A percentile compares a stretch with the other conserved stretches of the same genome.
These are phyloP conservation scores for Oostethus manadensis DNA, from an alignment of 2,113 vertebrate species.

Conservation along the genomic window DNA sequence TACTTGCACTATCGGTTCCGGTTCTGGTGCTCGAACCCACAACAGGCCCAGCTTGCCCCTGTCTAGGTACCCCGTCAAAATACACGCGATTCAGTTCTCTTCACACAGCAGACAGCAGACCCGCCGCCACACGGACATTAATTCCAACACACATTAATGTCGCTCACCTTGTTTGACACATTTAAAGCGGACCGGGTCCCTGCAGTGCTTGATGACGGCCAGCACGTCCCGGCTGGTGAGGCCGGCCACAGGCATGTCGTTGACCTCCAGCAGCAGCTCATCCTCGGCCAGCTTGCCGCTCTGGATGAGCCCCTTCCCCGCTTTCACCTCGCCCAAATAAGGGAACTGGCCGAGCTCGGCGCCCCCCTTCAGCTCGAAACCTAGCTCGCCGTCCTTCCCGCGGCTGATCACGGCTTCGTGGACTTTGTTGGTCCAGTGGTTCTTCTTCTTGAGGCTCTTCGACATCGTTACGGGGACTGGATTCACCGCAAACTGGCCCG, in stretches of 20 bases:
- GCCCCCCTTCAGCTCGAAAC: slow-evolving; percentile 93
- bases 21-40: slow-evolving; percentile 19
- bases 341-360: slow-evolving; percentile 97
- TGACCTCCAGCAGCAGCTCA: slow-evolving; percentile 96
- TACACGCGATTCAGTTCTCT: not conserved
- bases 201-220: slow-evolving; percentile 97
- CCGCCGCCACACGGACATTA: not conserved
- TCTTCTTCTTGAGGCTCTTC: slow-evolving; percentile 98
- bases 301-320: slow-evolving; percentile 90
- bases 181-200: slow-evolving; percentile 96
- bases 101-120: slow-evolving; percentile 19
- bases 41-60: slow-evolving; percentile 19
- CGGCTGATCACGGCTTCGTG: slow-evolving; percentile 90
- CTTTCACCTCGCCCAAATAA: slow-evolving; percentile 91
- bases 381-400: slow-evolving; percentile 89
- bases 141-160: not conserved
- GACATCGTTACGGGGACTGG: slow-evolving; percentile 81
- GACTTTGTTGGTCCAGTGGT: slow-evolving; percentile 99
- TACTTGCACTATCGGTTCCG: slow-evolving; percentile 3
- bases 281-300: slow-evolving; percentile 90
- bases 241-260: slow-evolving; percentile 96
- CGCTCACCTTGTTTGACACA: slow-evolving; percentile 94
- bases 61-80: slow-evolving; percentile 10
- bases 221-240: slow-evolving; percentile 95
- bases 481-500: slow-evolving; percentile 57